Conservation (phyloP, 2,888 invertebrate species). For the Quadriops clusia region DNA sequence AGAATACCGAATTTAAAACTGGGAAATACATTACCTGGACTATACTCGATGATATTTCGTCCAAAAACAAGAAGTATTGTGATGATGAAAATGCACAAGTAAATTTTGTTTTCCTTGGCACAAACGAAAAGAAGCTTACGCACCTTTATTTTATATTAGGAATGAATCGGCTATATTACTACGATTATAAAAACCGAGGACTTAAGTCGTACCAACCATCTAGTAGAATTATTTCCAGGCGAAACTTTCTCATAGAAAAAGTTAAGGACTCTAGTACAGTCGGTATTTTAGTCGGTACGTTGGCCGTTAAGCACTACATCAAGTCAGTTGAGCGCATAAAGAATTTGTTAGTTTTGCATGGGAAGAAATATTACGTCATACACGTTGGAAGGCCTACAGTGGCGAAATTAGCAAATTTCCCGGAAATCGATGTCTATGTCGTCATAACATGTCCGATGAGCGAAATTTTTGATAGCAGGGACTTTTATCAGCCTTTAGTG, state of each 20-base stretch:
- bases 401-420: slow-evolving; percentile 90
- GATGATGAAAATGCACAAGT: too few species aligned
- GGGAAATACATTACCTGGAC: too few species aligned
- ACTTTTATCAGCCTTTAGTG: slow-evolving; percentile 82
- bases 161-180: slow-evolving; percentile 46
- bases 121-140: too few species aligned
- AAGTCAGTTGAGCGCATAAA: slow-evolving; percentile 64
- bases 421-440: slow-evolving; percentile 87
- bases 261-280: slow-evolving; percentile 80
- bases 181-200: slow-evolving; percentile 39
- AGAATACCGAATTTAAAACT: slow-evolving; percentile 1
- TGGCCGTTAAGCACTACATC: slow-evolving; percentile 70
- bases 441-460: slow-evolving; percentile 87
- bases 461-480: slow-evolving; percentile 67
- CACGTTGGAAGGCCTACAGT: slow-evolving; percentile 92
- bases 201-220: slow-evolving; percentile 29
- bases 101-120: too few species aligned
- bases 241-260: slow-evolving; percentile 78
- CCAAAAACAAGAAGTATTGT: too few species aligned
- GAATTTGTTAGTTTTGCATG: slow-evolving; percentile 55
- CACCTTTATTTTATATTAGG: too few species aligned
- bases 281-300: slow-evolving; percentile 84
- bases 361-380: slow-evolving; percentile 82
- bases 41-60: too few species aligned
- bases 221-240: slow-evolving; percentile 59